Evolutionary conservation across 2,113 vertebrate species (phyloP).

Genomic region (Nothoprocta perdicaria): DNA sequence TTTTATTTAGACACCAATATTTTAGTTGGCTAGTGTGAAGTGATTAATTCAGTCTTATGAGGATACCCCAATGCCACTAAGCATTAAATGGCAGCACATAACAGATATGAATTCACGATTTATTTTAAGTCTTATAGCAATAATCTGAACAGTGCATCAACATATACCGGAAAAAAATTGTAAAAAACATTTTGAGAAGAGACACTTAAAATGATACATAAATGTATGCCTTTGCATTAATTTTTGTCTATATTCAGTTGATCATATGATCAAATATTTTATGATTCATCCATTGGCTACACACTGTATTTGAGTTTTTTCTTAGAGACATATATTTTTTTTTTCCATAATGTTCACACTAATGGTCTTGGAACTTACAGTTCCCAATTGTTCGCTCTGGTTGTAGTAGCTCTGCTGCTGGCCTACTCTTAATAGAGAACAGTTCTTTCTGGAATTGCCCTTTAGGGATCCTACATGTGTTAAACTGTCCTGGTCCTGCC

Average conservation of each 20-base stretch:
- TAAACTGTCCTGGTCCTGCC: background rate
- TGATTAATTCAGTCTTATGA: background rate
- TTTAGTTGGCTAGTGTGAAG: background rate
- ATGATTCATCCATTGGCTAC: background rate
- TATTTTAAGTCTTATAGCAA: background rate
- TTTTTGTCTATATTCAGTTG: no score
- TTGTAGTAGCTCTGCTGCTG: background rate
- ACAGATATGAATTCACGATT: background rate
- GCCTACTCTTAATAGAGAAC: background rate
- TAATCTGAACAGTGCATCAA: background rate
- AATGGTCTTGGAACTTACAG: background rate
- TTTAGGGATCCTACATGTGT: background rate
- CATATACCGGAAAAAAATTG: background rate
- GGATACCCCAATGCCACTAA: background rate
- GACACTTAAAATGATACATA: fast-evolving
- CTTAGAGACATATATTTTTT: background rate
- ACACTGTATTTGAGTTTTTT: background rate
- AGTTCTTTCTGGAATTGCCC: background rate
- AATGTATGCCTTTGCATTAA: background rate
- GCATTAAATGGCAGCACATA: background rate
- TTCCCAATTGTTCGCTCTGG: background rate
- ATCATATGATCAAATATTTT: background rate
- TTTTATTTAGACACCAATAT: background rate
- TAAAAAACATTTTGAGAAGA: fast-evolving
- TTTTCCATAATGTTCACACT: background rate